Conservation (phyloP, 2,113 vertebrate genomes). For the Chloroceryle aenea region DNA sequence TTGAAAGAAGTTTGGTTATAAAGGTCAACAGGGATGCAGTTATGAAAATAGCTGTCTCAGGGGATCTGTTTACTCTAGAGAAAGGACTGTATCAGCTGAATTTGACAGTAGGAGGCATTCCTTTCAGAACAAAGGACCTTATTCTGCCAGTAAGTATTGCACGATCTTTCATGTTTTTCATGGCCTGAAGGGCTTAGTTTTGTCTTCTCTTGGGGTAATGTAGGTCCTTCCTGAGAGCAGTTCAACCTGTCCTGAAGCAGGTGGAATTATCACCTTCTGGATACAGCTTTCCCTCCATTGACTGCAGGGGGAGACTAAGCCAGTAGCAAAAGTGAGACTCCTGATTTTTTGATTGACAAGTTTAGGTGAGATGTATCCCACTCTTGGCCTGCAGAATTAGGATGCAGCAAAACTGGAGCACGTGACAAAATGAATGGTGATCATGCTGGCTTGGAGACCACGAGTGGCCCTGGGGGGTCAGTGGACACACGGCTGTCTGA, state of each 20-base stretch:
- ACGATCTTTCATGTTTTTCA: neutral
- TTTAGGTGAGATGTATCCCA: neutral
- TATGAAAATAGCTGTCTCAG: constrained; percentile 95
- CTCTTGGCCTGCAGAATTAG: neutral
- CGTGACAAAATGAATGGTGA: neutral
- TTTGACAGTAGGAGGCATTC: constrained; percentile 93
- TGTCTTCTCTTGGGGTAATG: neutral
- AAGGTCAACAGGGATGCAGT: constrained; percentile 95
- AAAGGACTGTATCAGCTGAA: constrained; percentile 92
- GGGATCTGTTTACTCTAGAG: constrained; percentile 86
- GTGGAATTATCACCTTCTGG: neutral
- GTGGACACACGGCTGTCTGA: neutral
- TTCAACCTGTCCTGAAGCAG: neutral
- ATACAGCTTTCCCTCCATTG: neutral
- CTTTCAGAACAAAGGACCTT: constrained; percentile 86
- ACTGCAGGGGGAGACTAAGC: neutral
- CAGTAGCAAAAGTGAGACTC: neutral
- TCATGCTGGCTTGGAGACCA: neutral
- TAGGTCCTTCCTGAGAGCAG: neutral
- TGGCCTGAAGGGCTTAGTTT: neutral
- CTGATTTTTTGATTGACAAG: neutral
- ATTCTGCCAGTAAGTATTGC: constrained; percentile 83
- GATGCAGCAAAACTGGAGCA: neutral
- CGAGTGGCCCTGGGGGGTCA: neutral
- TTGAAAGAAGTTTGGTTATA: constrained; percentile 88